These are phyloP conservation scores for Rhinoderma darwinii DNA, from an alignment of 2,113 vertebrate species.

Conservation along the genomic window DNA sequence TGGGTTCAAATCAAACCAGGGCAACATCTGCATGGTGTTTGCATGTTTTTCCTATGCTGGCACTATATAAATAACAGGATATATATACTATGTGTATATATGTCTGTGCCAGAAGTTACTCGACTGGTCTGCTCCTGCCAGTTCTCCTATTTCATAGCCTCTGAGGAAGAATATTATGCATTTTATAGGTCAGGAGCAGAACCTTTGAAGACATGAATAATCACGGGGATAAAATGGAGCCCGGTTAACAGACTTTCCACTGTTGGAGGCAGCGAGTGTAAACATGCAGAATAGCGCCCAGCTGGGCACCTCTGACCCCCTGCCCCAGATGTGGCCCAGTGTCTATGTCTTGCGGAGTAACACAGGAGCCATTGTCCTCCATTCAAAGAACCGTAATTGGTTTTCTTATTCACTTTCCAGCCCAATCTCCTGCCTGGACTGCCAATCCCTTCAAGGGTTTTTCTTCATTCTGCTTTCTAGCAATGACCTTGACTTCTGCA, in stretches of 20 bases:
- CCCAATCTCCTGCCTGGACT: not conserved
- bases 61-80: not conserved
- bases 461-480: slow-evolving; percentile 15
- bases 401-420: slow-evolving; percentile 39
- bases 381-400: slow-evolving; percentile 15
- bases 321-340: slow-evolving; percentile 14
- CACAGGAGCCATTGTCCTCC: slow-evolving; percentile 38
- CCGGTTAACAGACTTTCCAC: slow-evolving; percentile 26
- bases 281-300: slow-evolving; percentile 29
- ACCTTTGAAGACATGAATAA: slow-evolving; percentile 31
- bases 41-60: not conserved
- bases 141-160: not conserved
- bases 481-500: slow-evolving; percentile 24
- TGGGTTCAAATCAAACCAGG: not conserved
- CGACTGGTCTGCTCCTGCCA: not conserved
- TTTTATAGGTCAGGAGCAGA: slow-evolving; percentile 4
- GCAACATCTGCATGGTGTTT: not conserved
- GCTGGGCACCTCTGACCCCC: slow-evolving; percentile 34
- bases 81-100: not conserved
- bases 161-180: not conserved
- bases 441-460: not conserved
- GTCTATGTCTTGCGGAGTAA: slow-evolving; percentile 14
- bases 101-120: not conserved
- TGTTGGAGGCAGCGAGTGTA: slow-evolving; percentile 16
- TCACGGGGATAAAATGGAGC: not conserved